phyloP scores from a whole-genome alignment of 2,888 invertebrate genomes.

The Cybosia mesomella region DNA sequence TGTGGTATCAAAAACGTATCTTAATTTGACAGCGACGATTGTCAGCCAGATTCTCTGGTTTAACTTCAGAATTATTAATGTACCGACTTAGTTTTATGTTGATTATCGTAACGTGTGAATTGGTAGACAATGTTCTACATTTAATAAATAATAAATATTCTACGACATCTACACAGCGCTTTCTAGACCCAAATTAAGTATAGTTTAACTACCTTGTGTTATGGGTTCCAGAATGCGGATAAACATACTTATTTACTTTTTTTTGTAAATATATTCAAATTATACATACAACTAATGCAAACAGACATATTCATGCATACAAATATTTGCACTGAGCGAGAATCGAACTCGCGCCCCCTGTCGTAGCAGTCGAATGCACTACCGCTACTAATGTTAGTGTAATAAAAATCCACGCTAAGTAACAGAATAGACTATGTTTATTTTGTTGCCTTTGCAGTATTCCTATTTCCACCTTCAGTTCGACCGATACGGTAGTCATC shows the following conservation, averaged over 20 bases:
- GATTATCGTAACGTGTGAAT: conserved; percentile 1
- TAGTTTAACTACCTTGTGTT: no score
- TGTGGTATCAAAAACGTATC: conserved; percentile 37
- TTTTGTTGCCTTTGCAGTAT: not conserved
- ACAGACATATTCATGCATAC: no score
- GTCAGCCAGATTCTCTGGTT: conserved; percentile 13
- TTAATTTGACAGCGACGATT: conserved; percentile 45
- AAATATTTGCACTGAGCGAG: no score
- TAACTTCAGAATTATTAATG: not conserved
- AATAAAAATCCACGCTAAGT: not conserved
- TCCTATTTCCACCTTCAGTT: not conserved
- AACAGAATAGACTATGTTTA: not conserved
- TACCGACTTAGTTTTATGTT: not conserved
- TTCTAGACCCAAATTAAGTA: no score
- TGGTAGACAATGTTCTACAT: not conserved
- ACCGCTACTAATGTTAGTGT: not conserved
- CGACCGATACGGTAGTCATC: not conserved
- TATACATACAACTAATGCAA: no score
- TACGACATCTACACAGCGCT: no score
- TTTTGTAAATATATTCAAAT: no score
- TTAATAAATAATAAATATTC: no score
- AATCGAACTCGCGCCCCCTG: no score
- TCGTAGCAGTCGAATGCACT: no score
- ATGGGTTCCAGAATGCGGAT: no score
- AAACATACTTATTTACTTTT: no score